Evolutionary conservation across 2,888 invertebrate species (phyloP).

Genomic region (Leucophora obtusa): DNA sequence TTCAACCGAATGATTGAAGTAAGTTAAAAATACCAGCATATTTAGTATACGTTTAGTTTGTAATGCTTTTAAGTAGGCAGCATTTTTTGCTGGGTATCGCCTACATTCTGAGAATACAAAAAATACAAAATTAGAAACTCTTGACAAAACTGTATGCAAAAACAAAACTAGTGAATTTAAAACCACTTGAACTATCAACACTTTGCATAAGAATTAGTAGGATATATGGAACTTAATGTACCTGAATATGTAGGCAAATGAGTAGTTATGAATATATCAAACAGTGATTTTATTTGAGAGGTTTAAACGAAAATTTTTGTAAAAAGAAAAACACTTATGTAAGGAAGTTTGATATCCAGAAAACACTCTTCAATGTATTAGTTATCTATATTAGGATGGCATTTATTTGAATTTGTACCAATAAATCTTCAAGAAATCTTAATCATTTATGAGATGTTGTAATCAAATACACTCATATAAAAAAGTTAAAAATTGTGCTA

Average conservation of each 20-base stretch:
- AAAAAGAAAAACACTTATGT: not conserved
- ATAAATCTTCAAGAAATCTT: too few relatives aligned
- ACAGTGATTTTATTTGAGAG: not conserved
- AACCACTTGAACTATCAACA: slow-evolving; percentile 35
- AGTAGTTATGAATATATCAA: not conserved
- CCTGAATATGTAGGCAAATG: not conserved
- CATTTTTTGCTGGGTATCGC: too few relatives aligned
- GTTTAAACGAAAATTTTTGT: not conserved
- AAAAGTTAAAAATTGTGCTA: too few relatives aligned
- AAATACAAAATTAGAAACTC: slow-evolving; percentile 16
- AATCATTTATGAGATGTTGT: too few relatives aligned
- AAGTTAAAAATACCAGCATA: too few relatives aligned
- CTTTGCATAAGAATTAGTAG: slow-evolving; percentile 30
- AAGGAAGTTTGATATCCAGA: not conserved
- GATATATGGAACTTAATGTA: not conserved
- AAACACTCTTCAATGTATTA: not conserved
- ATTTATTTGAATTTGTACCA: not conserved
- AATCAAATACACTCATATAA: too few relatives aligned
- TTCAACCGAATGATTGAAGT: too few relatives aligned
- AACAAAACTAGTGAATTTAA: too few relatives aligned
- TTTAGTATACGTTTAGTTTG: too few relatives aligned
- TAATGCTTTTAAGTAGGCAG: too few relatives aligned
- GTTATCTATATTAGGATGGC: not conserved
- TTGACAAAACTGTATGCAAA: not conserved
- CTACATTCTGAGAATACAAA: too few relatives aligned